Conservation (phyloP, 2,888 invertebrate species). For the Hydrotaea cyrtoneurina region DNA sequence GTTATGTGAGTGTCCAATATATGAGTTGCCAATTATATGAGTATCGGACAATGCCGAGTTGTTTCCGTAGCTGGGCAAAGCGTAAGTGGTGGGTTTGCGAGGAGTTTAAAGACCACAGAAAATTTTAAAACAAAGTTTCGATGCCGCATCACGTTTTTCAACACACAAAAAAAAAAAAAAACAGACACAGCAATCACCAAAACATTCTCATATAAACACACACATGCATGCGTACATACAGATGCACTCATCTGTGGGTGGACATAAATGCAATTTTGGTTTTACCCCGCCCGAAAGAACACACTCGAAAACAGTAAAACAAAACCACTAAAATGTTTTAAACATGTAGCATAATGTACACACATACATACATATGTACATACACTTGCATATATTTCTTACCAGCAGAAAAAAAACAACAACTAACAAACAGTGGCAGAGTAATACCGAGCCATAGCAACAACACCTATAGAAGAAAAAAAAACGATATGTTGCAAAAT, state of each 20-base stretch:
- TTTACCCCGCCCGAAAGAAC: slow-evolving; percentile 9
- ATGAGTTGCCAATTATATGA: slow-evolving; percentile 13
- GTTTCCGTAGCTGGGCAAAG: neutral
- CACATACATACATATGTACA: slow-evolving; percentile 25
- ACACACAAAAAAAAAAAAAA: slow-evolving; percentile 10
- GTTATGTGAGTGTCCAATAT: neutral
- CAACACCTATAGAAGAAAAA: neutral
- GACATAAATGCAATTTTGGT: slow-evolving; percentile 42
- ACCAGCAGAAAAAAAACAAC: neutral
- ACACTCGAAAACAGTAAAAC: slow-evolving; percentile 13
- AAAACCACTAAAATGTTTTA: slow-evolving; percentile 42
- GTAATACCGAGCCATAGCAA: neutral
- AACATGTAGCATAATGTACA: slow-evolving; percentile 37
- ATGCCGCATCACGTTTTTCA: slow-evolving; percentile 51
- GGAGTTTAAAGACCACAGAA: slow-evolving; percentile 49
- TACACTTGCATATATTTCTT: neutral
- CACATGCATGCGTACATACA: no score
- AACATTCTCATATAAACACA: neutral
- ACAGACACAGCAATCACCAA: slow-evolving; percentile 20
- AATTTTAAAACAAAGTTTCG: slow-evolving; percentile 54
- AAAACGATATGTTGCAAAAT: slow-evolving; percentile 38
- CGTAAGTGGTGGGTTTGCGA: neutral
- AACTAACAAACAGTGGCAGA: neutral
- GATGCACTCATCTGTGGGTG: neutral
- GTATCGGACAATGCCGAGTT: neutral